Percentiles rank a stretch among this genome's conserved stretches.
These are phyloP conservation scores for Apamea monoglypha DNA, from an alignment of 2,888 invertebrate genomes.

Conservation along the genomic window DNA sequence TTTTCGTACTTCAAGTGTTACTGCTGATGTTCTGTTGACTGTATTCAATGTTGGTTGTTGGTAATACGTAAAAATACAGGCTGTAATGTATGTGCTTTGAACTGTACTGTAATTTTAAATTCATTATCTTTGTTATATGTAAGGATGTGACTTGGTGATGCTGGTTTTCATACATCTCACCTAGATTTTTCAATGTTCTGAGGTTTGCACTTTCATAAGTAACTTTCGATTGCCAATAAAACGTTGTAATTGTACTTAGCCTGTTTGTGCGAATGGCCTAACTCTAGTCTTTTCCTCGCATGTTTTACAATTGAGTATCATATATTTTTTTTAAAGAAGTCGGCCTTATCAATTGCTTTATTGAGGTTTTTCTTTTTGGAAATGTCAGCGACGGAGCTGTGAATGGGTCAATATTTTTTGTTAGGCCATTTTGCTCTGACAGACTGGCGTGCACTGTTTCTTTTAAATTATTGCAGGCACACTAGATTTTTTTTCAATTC, in stretches of 20 bases:
- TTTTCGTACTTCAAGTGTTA: background rate
- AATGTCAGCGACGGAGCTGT: slow-evolving; percentile 22
- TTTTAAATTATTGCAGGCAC: background rate
- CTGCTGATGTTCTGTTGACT: background rate
- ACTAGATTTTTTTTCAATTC: background rate
- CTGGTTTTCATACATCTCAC: slow-evolving; percentile 9
- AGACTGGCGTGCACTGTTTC: background rate
- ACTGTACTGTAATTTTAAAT: slow-evolving; percentile 9
- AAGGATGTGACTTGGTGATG: background rate
- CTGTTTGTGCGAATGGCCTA: slow-evolving; percentile 25
- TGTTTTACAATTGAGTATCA: slow-evolving; percentile 35
- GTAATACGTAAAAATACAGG: background rate
- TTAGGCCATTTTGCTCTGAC: slow-evolving; percentile 20
- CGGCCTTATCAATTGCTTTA: slow-evolving; percentile 16
- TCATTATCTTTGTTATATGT: background rate
- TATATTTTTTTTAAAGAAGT: slow-evolving; percentile 23
- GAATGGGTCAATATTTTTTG: slow-evolving; percentile 13
- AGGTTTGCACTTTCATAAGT: background rate
- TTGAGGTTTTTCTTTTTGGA: slow-evolving; percentile 9
- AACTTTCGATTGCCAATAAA: background rate
- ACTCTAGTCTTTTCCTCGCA: slow-evolving; percentile 47
- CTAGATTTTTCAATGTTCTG: background rate
- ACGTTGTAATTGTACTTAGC: slow-evolving; percentile 6
- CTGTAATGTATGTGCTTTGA: background rate
- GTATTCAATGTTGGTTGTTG: background rate